A percentile compares a stretch with the other conserved stretches of the same genome.
Evolutionary conservation across 2,888 invertebrate species (phyloP).

Genomic region (Deroplatys truncata): DNA sequence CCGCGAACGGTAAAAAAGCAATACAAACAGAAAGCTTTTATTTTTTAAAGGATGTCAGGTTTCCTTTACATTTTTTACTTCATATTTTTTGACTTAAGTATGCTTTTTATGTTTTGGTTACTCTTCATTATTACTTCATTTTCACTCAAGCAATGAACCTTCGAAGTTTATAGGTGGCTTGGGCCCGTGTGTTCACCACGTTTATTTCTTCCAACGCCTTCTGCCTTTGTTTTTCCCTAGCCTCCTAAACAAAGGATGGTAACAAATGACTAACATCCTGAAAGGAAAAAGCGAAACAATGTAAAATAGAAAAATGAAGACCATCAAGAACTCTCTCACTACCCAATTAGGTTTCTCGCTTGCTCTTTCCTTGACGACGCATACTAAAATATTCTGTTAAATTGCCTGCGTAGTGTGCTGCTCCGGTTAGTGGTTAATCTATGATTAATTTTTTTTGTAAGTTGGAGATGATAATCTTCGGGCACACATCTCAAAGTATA

Average conservation of each 20-base stretch:
- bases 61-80: too few species aligned
- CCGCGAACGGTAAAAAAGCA: too few species aligned
- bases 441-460: constrained; percentile 3
- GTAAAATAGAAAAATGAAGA: not conserved
- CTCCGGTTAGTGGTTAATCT: not conserved
- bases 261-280: not conserved
- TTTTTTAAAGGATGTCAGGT: too few species aligned
- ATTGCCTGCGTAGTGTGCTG: not conserved
- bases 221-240: not conserved
- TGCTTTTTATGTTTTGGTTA: too few species aligned
- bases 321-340: not conserved
- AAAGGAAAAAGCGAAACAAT: not conserved
- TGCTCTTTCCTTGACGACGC: not conserved
- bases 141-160: too few species aligned
- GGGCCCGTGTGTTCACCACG: not conserved
- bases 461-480: not conserved
- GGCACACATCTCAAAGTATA: constrained; percentile 12
- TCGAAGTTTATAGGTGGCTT: too few species aligned
- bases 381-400: not conserved
- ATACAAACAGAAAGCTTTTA: too few species aligned
- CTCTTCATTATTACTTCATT: too few species aligned
- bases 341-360: not conserved
- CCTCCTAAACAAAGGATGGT: not conserved
- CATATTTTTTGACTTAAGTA: too few species aligned
- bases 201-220: not conserved